Evolutionary conservation across 2,888 invertebrate species (phyloP), one percentile per base, ranked within the genome.

Genomic region (Drosophila pseudotalamancana): DNA sequence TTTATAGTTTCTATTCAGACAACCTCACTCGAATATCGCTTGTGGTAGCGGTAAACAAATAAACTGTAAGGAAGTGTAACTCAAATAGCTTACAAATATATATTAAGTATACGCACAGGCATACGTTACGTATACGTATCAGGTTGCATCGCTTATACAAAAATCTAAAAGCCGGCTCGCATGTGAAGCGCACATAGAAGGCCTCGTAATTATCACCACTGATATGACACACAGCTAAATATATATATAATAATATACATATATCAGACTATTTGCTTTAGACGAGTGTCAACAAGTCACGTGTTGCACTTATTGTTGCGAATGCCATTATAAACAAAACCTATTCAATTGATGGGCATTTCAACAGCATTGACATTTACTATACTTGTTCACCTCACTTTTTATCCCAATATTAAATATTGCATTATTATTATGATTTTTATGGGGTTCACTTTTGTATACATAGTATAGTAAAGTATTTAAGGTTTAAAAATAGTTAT

Each of bases 191-290:
- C 40, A 23, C 23, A 53, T 35, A 23, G 43, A 4, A 27, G 21
- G 16, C 45, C 42, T 53, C 34, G 53, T 54, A 77, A 73, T 77
- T 66, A 85, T 78, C 66, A 62, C 40, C 66, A 42, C 49, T 73
- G 69, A 72, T 81, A 72, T 23, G 59, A 49, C 25, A 27, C 11
- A 21, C 35, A 42, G 16, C 11, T 23, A 40, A 23, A 34, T 4
- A 16, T 3, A 31, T 27, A 23, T 18, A 9, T 25, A 25, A 8
- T 25, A 12, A 14, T 9, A 18, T 25, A 42, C 21, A 59, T 35
- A 53, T 12, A 12, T n/a, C 6, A 19, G 32, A 19, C n/a, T 34
- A 50, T 54, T 59, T 40, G 25, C 31, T 43, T 55, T 25, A 55
- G 25, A 49, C 43, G 31, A 54, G 61, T 57, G 69, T 53, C 34